Evolutionary conservation across 2,888 invertebrate species (phyloP), one percentile per base, ranked within the genome.

Genomic region (Lissonota sp.): DNA sequence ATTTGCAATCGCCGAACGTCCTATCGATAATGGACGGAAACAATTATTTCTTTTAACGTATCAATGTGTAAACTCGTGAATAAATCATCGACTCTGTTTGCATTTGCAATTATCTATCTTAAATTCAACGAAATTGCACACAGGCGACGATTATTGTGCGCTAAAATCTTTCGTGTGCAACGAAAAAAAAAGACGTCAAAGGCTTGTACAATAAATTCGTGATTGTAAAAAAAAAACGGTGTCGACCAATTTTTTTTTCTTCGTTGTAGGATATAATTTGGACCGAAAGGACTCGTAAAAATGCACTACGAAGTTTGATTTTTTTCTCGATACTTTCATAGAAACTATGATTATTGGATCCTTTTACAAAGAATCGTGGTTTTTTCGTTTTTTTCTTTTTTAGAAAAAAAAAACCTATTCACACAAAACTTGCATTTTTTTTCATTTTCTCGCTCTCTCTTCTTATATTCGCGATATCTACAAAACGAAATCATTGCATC

Each of bases 291-390:
- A 55, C 67, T 73, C 62, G 70, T 82, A 51, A 77, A 82, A 73
- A 80, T 72, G 44, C 58, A 84, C 71, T 64, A 84, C 82, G 57
- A 70, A 81, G 66, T 64, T 63, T 55, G 26, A 3, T 26, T 26
- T 26, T 26, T 26, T 26, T 76, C 67, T 55, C 51, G 64, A 80
- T 60, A 87, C 83, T 92, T 92, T 92, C 91, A 92, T 92, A 92
- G 91, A 92, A 93, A 93, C 93, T 93, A 93, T 93, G 92, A 93
- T 93, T 92, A 93, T 93, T 92, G 91, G 93, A 93, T 90, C 92
- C 93, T 93, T 93, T 93, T 92, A 93, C 91, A 93, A 93, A 93
- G 93, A 93, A 93, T 93, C 93, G 86, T 88, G 90, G 87, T 67
- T 83, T 81, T n/a, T 80, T 83, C 79, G 74, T 55, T 84, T 81